Evolutionary conservation across 2,113 vertebrate genomes (phyloP), one percentile per base, ranked within the genome.

Genomic region (Psephotus haematonotus): DNA sequence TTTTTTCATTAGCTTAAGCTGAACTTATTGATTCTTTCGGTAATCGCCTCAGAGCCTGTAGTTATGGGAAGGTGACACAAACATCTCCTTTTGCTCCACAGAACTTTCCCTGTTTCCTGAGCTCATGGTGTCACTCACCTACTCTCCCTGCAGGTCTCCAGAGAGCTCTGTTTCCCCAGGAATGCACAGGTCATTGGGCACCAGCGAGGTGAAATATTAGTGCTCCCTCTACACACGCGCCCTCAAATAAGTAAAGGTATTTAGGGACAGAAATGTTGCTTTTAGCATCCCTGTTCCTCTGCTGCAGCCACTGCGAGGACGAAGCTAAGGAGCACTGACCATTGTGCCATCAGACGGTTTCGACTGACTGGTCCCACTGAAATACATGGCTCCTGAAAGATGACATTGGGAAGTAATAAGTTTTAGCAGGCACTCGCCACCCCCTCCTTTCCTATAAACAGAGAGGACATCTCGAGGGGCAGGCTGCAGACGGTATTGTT

Each of bases 381-480:
- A 91, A 90, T 64, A 68, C 46, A 59, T 25, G 71, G 82, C 74
- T 92, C 53, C 81, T 91, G 46, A 41, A 60, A 83, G 86, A 90
- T 53, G 64, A 94, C 3, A 37, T 63, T 7, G 37, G 53, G 79
- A 94, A 94, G 75, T 59, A 88, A 62, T 20, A 62, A n/a, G 57
- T 94, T 87, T 92, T 76, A 95, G 86, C 93, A 96, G 90, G 79
- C 15, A 13, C 70, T 89, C 3, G 5, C 74, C 95, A 94, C 91
- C 81, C 84, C 84, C 86, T 93, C 90, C 77, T 92, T 96, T 96
- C 96, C 94, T 94, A 93, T 86, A 88, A 92, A 95, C 77, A 96
- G 95, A 93, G 95, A 65, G 3, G 13, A 82, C 49, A 82, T 63
- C 93, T 92, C 27, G 0, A 92, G 94, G 87, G 95, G 90, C 87